A percentile compares a stretch with the other conserved stretches of the same genome.
phyloP scores from a whole-genome alignment of 2,113 vertebrate genomes.

The Crotalus helleri region DNA sequence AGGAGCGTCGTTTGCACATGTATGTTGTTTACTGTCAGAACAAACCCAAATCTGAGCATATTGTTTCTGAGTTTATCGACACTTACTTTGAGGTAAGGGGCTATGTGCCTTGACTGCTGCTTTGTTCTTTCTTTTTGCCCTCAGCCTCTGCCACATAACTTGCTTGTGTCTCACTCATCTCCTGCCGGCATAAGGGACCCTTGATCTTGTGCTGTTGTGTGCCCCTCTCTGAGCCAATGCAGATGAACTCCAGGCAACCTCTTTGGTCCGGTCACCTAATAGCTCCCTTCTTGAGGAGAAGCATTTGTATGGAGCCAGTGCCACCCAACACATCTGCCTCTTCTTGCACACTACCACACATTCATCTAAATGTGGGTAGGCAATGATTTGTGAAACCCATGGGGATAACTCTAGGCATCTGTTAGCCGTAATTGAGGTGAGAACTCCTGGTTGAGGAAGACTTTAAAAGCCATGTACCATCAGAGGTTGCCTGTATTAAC shows the following conservation, averaged over 20 bases:
- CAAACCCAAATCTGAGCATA: constrained; percentile 91
- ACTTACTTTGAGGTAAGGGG: constrained; percentile 90
- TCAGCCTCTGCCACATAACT: not conserved
- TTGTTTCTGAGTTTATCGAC: constrained; percentile 91
- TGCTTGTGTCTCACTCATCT: not conserved
- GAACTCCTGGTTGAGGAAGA: not conserved
- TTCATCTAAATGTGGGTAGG: not conserved
- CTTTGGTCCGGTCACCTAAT: not conserved
- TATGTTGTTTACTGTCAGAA: constrained; percentile 95
- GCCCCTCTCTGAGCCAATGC: not conserved
- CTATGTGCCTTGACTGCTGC: not conserved
- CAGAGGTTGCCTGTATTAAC: not conserved
- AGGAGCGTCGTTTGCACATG: constrained; percentile 92
- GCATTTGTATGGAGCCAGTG: not conserved
- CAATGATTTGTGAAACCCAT: not conserved
- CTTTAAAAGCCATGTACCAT: not conserved
- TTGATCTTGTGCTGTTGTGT: not conserved
- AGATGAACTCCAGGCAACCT: not conserved
- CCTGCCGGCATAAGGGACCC: not conserved
- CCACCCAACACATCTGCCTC: not conserved
- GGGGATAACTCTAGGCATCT: not conserved
- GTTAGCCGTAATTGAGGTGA: not conserved
- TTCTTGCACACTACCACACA: not conserved
- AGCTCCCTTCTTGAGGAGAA: not conserved
- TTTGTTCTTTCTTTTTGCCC: not conserved